Percentiles rank a stretch among this genome's conserved stretches.
Evolutionary conservation across 1,140 invertebrate species (phyloP).

Genomic region (Drosophila ananassae): DNA sequence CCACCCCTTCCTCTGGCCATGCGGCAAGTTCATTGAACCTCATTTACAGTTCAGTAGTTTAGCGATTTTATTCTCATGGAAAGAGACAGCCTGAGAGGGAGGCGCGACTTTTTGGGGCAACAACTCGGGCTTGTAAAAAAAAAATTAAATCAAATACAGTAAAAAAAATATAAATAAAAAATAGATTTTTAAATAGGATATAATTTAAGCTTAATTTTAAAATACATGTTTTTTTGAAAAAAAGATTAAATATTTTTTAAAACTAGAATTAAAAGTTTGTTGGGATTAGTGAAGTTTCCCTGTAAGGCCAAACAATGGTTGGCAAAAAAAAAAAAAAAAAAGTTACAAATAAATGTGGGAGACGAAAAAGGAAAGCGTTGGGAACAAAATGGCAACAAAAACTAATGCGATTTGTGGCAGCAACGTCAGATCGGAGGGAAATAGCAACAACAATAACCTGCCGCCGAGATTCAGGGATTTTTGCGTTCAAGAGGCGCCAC

Average conservation of each 20-base stretch:
- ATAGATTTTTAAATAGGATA: too few relatives aligned
- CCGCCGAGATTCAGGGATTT: constrained; percentile 51
- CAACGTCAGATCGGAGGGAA: constrained; percentile 5
- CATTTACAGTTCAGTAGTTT: constrained; percentile 80
- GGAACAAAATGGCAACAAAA: constrained; percentile 49
- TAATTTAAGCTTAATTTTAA: too few relatives aligned
- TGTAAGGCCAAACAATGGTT: constrained; percentile 55
- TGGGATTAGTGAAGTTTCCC: constrained; percentile 3
- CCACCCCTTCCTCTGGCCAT: constrained; percentile 30
- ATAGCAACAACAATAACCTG: constrained; percentile 3
- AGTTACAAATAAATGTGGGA: constrained; percentile 43
- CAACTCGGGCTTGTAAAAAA: constrained; percentile 43
- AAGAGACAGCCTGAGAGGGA: constrained; percentile 15
- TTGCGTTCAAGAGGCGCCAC: constrained; percentile 58
- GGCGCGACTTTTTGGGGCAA: constrained; percentile 38
- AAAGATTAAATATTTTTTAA: not conserved
- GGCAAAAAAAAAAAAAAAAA: constrained; percentile 39
- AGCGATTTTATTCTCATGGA: constrained; percentile 69
- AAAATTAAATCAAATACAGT: constrained; percentile 13
- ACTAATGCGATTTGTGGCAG: constrained; percentile 72
- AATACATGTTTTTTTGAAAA: not conserved
- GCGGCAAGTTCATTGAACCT: constrained; percentile 77
- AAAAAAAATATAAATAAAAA: not conserved
- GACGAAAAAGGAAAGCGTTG: constrained; percentile 65
- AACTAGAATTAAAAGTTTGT: not conserved